These are phyloP conservation scores for Himalopsyche phryganea DNA, from an alignment of 1,140 invertebrate genomes.

Conservation along the genomic window DNA sequence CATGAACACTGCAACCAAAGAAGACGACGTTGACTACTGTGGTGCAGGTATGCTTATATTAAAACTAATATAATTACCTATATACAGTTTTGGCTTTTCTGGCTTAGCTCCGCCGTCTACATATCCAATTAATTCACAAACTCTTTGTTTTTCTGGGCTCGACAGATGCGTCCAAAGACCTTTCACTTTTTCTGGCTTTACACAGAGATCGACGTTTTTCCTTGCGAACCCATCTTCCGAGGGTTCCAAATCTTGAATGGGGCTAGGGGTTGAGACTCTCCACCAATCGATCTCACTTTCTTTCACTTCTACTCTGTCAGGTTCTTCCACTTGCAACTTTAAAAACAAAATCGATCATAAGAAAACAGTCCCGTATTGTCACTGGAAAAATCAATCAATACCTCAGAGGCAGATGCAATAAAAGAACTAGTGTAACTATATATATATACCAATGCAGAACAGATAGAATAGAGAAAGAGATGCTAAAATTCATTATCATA, in stretches of 20 bases:
- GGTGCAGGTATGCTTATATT: no score
- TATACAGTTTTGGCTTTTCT: constrained; percentile 57
- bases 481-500: no score
- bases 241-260: constrained; percentile 37
- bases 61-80: constrained; percentile 48
- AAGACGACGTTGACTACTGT: no score
- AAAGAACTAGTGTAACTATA: no score
- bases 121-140: constrained; percentile 62
- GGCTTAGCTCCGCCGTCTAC: constrained; percentile 42
- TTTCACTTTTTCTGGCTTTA: constrained; percentile 50
- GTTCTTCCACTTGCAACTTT: constrained; percentile 56
- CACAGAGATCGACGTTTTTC: constrained; percentile 35
- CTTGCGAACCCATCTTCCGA: constrained; percentile 6
- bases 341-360: constrained; percentile 33
- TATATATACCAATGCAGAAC: no score
- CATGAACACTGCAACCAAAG: no score
- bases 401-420: no score
- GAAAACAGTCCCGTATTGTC: no score
- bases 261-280: constrained; percentile 40
- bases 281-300: constrained; percentile 55
- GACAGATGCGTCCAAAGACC: constrained; percentile 65
- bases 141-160: constrained; percentile 60
- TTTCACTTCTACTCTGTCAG: constrained; percentile 52
- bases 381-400: no score
- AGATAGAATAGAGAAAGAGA: no score